Conservation (phyloP, 2,797 vertebrate genomes). For the Xerus rutilus region DNA sequence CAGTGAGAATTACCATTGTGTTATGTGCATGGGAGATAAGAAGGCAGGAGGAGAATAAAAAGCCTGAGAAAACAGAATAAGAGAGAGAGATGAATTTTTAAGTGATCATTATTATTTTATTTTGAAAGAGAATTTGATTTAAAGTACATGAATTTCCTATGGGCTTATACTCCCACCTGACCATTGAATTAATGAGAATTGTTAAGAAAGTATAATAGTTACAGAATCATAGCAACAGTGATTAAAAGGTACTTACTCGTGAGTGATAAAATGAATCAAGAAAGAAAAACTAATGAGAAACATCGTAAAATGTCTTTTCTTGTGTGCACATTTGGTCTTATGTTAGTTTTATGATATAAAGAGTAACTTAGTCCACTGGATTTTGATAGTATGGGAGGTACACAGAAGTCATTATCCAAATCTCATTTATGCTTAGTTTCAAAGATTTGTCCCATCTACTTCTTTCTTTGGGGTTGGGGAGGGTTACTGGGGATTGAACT, state of each 20-base stretch:
- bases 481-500: too few species aligned
- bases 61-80: conserved; percentile 22
- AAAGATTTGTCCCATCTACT: neutral
- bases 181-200: conserved; percentile 7
- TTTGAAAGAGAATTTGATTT: conserved; percentile 49
- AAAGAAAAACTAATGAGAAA: conserved; percentile 50
- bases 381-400: conserved; percentile 42
- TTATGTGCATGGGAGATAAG: neutral
- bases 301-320: conserved; percentile 12
- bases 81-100: neutral
- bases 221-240: conserved; percentile 3
- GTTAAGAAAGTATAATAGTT: too few species aligned
- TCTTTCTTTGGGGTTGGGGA: neutral
- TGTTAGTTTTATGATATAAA: conserved; percentile 10
- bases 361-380: neutral
- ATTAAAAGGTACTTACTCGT: conserved; percentile 34
- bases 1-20: neutral
- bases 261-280: conserved; percentile 9
- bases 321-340: neutral
- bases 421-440: neutral
- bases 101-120: conserved; percentile 26
- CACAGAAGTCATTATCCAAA: neutral
- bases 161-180: neutral
- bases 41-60: neutral
- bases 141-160: conserved; percentile 6